phyloP scores from a whole-genome alignment of 2,888 invertebrate genomes.

The Amphiduros pacificus region DNA sequence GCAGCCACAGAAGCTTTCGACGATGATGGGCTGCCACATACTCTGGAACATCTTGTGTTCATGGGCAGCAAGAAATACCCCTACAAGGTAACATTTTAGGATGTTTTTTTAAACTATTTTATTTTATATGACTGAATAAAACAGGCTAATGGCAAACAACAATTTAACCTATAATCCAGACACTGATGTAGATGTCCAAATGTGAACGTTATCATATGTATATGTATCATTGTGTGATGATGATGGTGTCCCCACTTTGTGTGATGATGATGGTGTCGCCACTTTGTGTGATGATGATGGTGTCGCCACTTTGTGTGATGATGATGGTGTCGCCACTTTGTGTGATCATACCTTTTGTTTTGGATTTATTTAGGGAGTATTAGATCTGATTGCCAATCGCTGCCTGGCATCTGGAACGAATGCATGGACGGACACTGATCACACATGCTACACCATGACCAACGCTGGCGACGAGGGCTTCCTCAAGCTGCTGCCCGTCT shows the following conservation, averaged over 20 bases:
- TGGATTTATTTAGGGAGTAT: conserved; percentile 70
- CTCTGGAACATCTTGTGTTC: conserved; percentile 88
- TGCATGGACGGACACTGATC: conserved; percentile 84
- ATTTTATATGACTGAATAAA: too few relatives aligned
- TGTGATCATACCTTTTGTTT: too few relatives aligned
- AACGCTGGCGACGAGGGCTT: conserved; percentile 88
- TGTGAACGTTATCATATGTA: too few relatives aligned
- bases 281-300: neutral
- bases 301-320: neutral
- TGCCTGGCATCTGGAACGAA: conserved; percentile 90
- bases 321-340: neutral
- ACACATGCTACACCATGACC: conserved; percentile 86
- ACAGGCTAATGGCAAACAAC: too few relatives aligned
- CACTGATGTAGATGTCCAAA: too few relatives aligned
- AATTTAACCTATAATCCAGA: too few relatives aligned
- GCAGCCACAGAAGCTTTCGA: conserved; percentile 87
- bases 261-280: neutral
- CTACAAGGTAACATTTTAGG: conserved; percentile 74
- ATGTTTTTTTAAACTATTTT: too few relatives aligned
- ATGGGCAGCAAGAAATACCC: conserved; percentile 87
- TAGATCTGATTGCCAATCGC: conserved; percentile 85
- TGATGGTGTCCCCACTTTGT: neutral
- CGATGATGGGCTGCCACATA: conserved; percentile 91
- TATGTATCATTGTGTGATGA: too few relatives aligned
- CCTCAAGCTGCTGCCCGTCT: conserved; percentile 84